Conservation (phyloP, 2,797 vertebrate genomes). For the Tympanoctomys barrerae region DNA sequence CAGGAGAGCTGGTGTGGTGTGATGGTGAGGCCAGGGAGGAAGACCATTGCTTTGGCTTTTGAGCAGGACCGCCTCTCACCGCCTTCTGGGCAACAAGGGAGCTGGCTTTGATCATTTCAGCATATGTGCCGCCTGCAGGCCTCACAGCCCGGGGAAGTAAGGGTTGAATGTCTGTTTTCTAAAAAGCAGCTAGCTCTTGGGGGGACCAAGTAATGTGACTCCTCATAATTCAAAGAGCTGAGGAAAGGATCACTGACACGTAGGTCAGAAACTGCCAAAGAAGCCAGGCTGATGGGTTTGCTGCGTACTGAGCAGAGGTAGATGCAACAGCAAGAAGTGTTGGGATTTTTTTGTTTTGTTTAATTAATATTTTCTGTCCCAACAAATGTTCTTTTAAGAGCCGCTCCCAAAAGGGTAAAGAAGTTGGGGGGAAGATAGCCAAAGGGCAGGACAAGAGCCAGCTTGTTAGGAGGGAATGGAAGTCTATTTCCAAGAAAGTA, state of each 20-base stretch:
- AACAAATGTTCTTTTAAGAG: conserved; percentile 66
- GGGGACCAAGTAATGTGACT: neutral
- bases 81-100: neutral
- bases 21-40: neutral
- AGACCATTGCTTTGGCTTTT: neutral
- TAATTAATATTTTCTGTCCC: neutral
- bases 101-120: neutral
- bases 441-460: conserved; percentile 10
- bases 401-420: conserved; percentile 59
- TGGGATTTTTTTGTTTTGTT: neutral
- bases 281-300: neutral
- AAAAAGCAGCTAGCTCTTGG: conserved; percentile 58
- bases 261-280: neutral
- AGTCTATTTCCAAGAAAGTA: conserved; percentile 64
- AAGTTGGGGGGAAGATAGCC: conserved; percentile 34
- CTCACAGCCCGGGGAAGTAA: neutral
- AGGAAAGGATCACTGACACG: neutral
- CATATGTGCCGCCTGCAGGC: neutral
- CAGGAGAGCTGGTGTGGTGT: neutral
- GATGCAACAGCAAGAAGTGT: neutral
- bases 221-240: conserved; percentile 17
- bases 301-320: rapidly evolving
- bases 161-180: conserved; percentile 49
- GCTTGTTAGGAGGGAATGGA: conserved; percentile 48
- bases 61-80: rapidly evolving